Base-by-base conservation (phyloP, 2,888 invertebrate species). In the Willowsia nigromaculata region DNA sequence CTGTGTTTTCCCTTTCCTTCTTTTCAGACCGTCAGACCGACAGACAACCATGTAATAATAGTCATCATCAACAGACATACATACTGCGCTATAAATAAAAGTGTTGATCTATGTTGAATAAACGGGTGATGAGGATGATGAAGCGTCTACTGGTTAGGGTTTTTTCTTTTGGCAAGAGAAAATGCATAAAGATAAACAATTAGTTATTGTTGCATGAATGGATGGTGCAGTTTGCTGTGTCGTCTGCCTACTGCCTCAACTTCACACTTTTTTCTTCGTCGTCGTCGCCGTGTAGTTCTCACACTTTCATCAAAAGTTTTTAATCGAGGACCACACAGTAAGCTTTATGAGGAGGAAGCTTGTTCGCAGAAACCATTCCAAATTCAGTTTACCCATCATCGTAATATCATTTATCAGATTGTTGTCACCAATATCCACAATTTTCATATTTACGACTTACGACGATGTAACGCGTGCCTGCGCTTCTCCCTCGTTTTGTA, bases 71-170 rank as follows among this genome's bases (percentile, higher is more conserved):
- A 18, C 50, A n/a, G 1, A 18, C n/a, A 22, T 50, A 7, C 15
- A 18, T 5, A 4, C 13, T 50, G 50, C 18, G 50, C 50, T 50
- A n/a, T 50, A 50, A 43, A 43, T 43, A 43, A 43, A 43, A 43
- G 43, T 13, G 43, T 43, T 37, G 43, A n/a, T 33, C 43, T 43
- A 40, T 56, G 59, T 43, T 62, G 68, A 47, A 65, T 47, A 82
- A 47, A n/a, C 15, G 30, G 82, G 37, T 37, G 78, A 53, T 80
- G 37, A 22, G 53, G 53, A 80, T 80, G 78, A 43, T 81, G 37
- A 30, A 81, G 81, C 68, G 84, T 84, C 84, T 84, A 47, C 84
- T 84, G 84, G 71, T 71, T 84, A 50, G 84, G 84, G 84, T 84
- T 84, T 84, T 84, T 84, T 78, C 74, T 47, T 47, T 40, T 40